phyloP scores from a whole-genome alignment of 1,140 invertebrate genomes.

The Linepithema humile region DNA sequence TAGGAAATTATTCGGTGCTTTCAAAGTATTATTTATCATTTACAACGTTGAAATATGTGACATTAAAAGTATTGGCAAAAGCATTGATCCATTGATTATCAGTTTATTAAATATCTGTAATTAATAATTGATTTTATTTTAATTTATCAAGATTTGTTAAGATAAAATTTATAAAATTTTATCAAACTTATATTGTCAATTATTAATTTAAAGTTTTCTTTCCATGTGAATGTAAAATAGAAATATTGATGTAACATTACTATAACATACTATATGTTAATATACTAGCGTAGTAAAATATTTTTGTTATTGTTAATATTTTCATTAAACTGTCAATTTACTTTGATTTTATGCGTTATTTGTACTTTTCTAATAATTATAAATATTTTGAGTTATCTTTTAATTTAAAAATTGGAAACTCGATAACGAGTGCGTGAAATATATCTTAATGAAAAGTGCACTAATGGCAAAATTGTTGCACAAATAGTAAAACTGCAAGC shows the following conservation, averaged over 20 bases:
- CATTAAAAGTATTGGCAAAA: no score
- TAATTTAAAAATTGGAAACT: no score
- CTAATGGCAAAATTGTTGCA: neutral
- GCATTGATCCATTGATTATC: neutral
- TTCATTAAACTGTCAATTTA: neutral
- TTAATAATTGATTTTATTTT: neutral
- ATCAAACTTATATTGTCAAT: neutral
- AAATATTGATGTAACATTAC: neutral
- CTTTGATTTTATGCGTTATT: neutral
- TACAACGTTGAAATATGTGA: neutral
- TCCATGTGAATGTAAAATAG: neutral
- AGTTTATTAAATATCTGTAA: neutral
- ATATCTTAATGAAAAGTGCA: neutral
- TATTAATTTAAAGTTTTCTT: neutral
- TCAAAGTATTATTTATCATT: constrained; percentile 10
- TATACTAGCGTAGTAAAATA: no score
- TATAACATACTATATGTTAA: no score
- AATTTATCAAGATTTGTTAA: neutral
- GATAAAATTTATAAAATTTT: neutral
- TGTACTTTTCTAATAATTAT: neutral
- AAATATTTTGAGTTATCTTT: no score
- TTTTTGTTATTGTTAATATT: neutral
- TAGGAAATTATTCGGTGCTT: neutral
- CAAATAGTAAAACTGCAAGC: neutral
- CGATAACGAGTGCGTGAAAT: no score